These are phyloP conservation scores for Rhegmatorhina hoffmannsi DNA, from an alignment of 2,113 vertebrate genomes.

Conservation along the genomic window DNA sequence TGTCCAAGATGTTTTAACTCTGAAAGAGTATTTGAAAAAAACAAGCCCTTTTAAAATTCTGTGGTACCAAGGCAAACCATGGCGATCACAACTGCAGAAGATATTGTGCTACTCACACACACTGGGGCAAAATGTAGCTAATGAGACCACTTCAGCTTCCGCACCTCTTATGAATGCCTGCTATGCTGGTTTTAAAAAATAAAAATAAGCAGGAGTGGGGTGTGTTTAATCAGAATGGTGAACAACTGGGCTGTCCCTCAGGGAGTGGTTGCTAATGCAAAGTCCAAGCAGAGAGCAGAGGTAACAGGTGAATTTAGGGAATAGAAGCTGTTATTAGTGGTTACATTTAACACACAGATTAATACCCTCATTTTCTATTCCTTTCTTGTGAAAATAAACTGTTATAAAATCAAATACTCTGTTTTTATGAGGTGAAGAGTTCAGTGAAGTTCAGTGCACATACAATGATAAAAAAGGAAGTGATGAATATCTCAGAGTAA, in stretches of 20 bases:
- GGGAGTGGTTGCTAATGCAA: neutral
- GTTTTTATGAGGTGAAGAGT: neutral
- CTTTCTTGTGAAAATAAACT: neutral
- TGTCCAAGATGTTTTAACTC: neutral
- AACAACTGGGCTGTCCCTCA: neutral
- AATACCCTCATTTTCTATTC: neutral
- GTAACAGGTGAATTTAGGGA: neutral
- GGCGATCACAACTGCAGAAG: neutral
- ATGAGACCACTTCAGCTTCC: neutral
- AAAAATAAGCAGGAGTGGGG: neutral
- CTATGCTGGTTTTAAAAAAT: neutral
- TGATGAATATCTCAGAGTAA: neutral
- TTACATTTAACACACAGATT: neutral
- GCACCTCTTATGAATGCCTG: neutral
- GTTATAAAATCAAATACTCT: neutral
- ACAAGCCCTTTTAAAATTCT: neutral
- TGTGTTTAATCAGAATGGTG: neutral
- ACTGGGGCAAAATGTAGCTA: neutral
- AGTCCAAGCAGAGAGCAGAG: neutral
- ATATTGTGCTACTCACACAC: neutral
- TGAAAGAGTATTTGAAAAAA: neutral
- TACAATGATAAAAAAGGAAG: neutral
- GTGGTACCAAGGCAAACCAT: neutral
- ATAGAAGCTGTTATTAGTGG: neutral
- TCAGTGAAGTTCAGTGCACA: neutral